These are phyloP conservation scores for Acanthacorydalis orientalis DNA, from an alignment of 2,888 invertebrate genomes.

Conservation along the genomic window DNA sequence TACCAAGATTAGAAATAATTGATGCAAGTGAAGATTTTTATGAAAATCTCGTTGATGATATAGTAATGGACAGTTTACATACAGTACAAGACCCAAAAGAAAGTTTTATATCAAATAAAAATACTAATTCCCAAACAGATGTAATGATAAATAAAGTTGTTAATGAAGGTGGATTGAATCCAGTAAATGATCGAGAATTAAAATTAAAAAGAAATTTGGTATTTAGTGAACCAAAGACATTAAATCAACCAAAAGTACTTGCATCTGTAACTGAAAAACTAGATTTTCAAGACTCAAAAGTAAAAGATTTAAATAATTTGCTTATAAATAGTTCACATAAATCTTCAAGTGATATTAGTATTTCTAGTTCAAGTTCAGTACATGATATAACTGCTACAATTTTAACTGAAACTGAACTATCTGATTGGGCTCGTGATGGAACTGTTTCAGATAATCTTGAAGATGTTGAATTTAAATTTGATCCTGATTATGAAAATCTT, in stretches of 20 bases:
- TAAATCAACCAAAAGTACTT: constrained; percentile 25
- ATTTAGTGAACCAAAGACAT: constrained; percentile 21
- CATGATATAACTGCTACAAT: constrained; percentile 54
- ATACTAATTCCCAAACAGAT: constrained; percentile 1
- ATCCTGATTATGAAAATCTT: constrained; percentile 28
- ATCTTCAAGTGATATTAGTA: constrained; percentile 28
- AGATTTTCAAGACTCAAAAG: constrained; percentile 6
- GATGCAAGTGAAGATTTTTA: constrained; percentile 47
- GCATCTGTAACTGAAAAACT: constrained; percentile 11
- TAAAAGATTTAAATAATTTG: constrained; percentile 14
- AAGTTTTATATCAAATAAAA: constrained; percentile 5
- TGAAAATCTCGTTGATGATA: constrained; percentile 13
- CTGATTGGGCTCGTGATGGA: constrained; percentile 76
- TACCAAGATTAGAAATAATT: constrained; percentile 54
- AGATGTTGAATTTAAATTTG: constrained; percentile 41
- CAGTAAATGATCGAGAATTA: constrained; percentile 11
- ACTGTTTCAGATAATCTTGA: constrained; percentile 60
- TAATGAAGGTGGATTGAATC: constrained; percentile 7
- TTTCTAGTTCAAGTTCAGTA: constrained; percentile 47
- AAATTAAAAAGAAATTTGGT: not conserved
- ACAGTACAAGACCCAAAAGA: not conserved
- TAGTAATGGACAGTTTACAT: not conserved
- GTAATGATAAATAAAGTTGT: constrained; percentile 5
- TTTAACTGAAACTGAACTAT: constrained; percentile 72
- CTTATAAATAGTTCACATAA: constrained; percentile 13